Conservation (phyloP, 2,113 vertebrate species). For the Oryzias melastigma region DNA sequence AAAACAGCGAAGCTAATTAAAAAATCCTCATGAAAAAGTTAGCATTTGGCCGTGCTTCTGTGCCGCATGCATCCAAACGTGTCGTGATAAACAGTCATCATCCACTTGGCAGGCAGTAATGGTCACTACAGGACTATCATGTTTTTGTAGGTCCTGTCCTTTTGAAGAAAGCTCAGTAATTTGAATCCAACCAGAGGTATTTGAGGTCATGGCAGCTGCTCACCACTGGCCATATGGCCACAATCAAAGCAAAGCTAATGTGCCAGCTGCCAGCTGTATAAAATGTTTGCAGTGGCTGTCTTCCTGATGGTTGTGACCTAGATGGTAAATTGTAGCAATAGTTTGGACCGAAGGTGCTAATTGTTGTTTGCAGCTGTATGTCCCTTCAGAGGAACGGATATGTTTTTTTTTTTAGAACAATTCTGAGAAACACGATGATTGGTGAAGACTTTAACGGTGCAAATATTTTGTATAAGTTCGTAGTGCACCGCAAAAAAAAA, state of each 20-base stretch:
- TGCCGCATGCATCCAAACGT: constrained; percentile 20
- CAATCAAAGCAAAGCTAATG: constrained; percentile 67
- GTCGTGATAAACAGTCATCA: constrained; percentile 36
- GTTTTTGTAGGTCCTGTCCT: constrained; percentile 53
- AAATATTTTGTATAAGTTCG: no score
- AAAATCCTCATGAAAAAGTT: neutral
- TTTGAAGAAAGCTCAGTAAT: constrained; percentile 50
- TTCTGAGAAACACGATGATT: neutral
- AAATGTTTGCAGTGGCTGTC: constrained; percentile 37
- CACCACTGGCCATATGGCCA: constrained; percentile 66
- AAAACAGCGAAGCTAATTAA: neutral
- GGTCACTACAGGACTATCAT: constrained; percentile 41
- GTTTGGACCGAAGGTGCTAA: constrained; percentile 27
- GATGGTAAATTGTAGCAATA: constrained; percentile 28
- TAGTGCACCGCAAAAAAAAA: no score
- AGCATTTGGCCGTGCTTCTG: constrained; percentile 9
- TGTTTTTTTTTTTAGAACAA: neutral
- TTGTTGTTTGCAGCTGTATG: constrained; percentile 11
- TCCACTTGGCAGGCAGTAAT: constrained; percentile 49
- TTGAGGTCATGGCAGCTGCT: constrained; percentile 54
- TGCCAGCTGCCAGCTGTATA: constrained; percentile 61
- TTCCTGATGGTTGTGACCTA: constrained; percentile 53
- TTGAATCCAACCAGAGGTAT: constrained; percentile 52
- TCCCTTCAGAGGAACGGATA: neutral
- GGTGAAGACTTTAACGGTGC: neutral